Evolutionary conservation across 2,113 vertebrate genomes (phyloP), one percentile per base, ranked within the genome.

Genomic region (Verasper variegatus): DNA sequence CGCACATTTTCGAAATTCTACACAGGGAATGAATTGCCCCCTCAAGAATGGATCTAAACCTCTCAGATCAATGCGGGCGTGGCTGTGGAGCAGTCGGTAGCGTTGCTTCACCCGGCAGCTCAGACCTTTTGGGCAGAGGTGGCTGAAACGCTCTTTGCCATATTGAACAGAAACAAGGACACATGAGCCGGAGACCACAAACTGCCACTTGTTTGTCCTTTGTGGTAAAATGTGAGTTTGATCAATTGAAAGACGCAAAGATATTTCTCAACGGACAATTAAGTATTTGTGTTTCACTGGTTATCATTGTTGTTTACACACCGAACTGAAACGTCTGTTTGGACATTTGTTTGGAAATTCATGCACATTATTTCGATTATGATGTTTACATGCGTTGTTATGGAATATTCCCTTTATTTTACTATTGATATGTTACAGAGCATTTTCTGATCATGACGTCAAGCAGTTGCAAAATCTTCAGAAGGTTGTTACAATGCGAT

Each of bases 61-160:
- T 40, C 52, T 60, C 26, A 58, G 56, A 68, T 82, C 63, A 69
- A 52, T 71, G 49, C 37, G 72, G n/a, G 11, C 8, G 42, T 47
- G n/a, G n/a, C 67, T 57, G 37, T 57, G 21, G 37, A 67, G 27
- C 27, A 42, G 59, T 21, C 26, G 5, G 31, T 21, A 21, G 4
- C 42, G 14, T 72, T 62, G 35, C 49, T 60, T 81, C 56, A 58
- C 73, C 35, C 21, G 35, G 42, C 37, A 68, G 51, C 13, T 40
- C 24, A 49, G 27, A 64, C 45, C 37, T 66, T 52, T 24, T 37
- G 70, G 45, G 20, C 57, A 71, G 31, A 71, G 40, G 66, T 67
- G 61, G 74, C 24, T 65, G 54, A 58, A 63, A 73, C 51, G 17
- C 27, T 63, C 26, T 52, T 68, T 71, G 52, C 52, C 18, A 68